Base-by-base conservation (phyloP, 2,113 vertebrate species). In the Bothrops jararaca region DNA sequence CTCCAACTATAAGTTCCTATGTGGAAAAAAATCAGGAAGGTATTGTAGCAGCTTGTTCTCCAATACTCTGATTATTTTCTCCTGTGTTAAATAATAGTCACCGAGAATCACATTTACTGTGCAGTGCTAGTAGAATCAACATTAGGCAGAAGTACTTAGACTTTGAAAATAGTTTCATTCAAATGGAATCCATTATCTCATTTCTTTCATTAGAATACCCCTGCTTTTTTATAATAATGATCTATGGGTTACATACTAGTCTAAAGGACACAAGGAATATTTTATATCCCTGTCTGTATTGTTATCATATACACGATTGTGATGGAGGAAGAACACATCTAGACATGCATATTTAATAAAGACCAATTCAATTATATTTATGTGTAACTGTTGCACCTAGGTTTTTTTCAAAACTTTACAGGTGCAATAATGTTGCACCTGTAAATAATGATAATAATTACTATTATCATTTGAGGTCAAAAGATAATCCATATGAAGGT, bases 1-100 rank as follows among this genome's bases (percentile, higher is more conserved):
- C 5, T 94, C 95, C 94, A 95, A 89, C 88, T 2, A 60, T 42
- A 94, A 24, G 15, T 86, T 95, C 20, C 24, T 90, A 1, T 85
- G 5, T 56, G 34, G 53, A 93, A 92, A 93, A 93, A 91, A 39
- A 89, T 0, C 45, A 42, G 53, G 1, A 22, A 7, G 89, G 94
- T 57, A 85, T 57, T 91, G 85, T 58, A 94, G 92, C 48, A 74
- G 54, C 52, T 64, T 69, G 88, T 8, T 92, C 69, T 88, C 5
- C 13, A 42, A 42, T 39, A 42, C 53, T 39, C n/a, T 34, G 11
- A 57, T 89, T 89, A 42, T 88, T 54, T 90, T 90, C 26, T 9
- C 18, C 42, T 91, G 20, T 92, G 86, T 85, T 39, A 29, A 85
- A 91, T 86, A 18, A 89, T 5, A 29, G 18, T 39, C 91, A 42